Percentiles rank a stretch among this genome's conserved stretches.
phyloP scores from a whole-genome alignment of 2,113 vertebrate species.

The Phaethornis superciliosus region DNA sequence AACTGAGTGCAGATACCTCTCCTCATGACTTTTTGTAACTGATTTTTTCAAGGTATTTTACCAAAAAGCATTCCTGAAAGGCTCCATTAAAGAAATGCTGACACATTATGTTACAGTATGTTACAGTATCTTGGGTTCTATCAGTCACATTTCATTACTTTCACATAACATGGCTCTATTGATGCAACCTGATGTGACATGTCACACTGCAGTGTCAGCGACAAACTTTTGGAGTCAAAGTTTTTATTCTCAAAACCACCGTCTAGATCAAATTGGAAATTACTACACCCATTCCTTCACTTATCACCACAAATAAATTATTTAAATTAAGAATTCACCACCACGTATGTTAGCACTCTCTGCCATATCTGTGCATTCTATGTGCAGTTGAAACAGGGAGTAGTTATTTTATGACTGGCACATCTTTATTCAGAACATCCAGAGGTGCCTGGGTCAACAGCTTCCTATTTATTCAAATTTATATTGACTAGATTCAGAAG shows the following conservation, averaged over 20 bases:
- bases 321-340: background rate
- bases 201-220: slow-evolving; percentile 70
- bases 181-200: slow-evolving; percentile 75
- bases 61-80: slow-evolving; percentile 65
- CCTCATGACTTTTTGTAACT: background rate
- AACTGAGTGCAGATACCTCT: background rate
- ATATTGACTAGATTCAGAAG: slow-evolving; percentile 76
- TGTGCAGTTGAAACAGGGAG: background rate
- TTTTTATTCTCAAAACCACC: slow-evolving; percentile 33
- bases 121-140: slow-evolving; percentile 70
- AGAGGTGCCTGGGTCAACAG: slow-evolving; percentile 66
- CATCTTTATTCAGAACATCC: slow-evolving; percentile 65
- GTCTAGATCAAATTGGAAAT: background rate
- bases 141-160: slow-evolving; percentile 77
- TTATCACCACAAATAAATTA: background rate
- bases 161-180: slow-evolving; percentile 65
- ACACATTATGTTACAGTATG: slow-evolving; percentile 60
- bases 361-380: background rate
- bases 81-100: slow-evolving; percentile 74
- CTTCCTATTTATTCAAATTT: slow-evolving; percentile 80
- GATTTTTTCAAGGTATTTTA: slow-evolving; percentile 30
- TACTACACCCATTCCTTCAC: background rate
- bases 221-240: slow-evolving; percentile 57
- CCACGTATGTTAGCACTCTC: background rate
- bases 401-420: slow-evolving; percentile 28